These are phyloP conservation scores for Junonia oenone DNA, from an alignment of 2,888 invertebrate species.

Conservation along the genomic window DNA sequence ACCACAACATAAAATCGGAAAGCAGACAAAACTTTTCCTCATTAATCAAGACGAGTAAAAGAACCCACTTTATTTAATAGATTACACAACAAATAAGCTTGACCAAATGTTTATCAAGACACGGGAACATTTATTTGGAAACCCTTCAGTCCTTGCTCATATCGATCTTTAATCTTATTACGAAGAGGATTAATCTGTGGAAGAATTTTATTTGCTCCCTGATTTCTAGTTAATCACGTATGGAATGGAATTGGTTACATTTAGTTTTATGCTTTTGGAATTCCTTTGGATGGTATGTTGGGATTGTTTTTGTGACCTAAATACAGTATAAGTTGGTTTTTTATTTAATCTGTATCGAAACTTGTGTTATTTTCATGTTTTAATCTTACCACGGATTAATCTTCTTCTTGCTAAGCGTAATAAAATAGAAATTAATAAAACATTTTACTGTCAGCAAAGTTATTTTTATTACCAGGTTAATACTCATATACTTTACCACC, in stretches of 20 bases:
- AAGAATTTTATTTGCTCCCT: conserved; percentile 12
- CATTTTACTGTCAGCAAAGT: too few relatives aligned
- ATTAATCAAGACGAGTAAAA: neutral
- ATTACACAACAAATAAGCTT: neutral
- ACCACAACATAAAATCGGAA: neutral
- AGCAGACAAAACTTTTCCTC: neutral
- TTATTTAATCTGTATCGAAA: too few relatives aligned
- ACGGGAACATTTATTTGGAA: neutral
- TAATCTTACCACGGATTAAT: too few relatives aligned
- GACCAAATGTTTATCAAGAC: conserved; percentile 1
- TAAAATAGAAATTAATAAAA: too few relatives aligned
- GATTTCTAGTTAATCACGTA: conserved; percentile 1
- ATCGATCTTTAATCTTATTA: conserved; percentile 13
- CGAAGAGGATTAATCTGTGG: conserved; percentile 16
- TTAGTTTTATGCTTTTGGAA: too few relatives aligned
- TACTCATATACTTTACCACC: too few relatives aligned
- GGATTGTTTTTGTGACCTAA: too few relatives aligned
- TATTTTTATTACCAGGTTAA: too few relatives aligned
- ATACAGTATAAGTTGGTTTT: too few relatives aligned
- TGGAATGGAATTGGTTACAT: neutral
- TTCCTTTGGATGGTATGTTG: too few relatives aligned
- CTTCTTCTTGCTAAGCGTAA: too few relatives aligned
- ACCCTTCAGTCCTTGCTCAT: neutral
- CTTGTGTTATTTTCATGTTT: too few relatives aligned
- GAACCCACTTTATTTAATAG: neutral